Conservation (phyloP, 2,797 vertebrate genomes). For the Lates japonicus region DNA sequence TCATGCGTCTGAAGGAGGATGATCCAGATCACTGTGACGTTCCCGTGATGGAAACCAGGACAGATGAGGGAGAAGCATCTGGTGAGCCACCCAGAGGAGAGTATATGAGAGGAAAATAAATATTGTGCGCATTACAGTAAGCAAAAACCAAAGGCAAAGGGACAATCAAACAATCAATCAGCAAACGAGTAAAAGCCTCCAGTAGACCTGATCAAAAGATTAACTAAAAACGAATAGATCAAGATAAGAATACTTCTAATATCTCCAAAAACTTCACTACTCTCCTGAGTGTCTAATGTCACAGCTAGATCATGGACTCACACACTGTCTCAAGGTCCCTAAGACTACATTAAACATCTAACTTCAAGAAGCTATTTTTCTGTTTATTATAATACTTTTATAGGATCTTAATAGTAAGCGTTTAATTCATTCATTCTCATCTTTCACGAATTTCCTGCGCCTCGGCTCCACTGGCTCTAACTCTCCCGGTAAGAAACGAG, state of each 20-base stretch:
- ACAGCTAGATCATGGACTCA: neutral
- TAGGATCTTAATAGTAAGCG: neutral
- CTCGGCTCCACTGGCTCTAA: neutral
- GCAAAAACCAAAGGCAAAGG: neutral
- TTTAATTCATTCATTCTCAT: neutral
- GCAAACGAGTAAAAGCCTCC: neutral
- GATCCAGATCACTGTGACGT: conserved; percentile 93
- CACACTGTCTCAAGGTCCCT: neutral
- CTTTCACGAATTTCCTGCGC: neutral
- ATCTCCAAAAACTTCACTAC: neutral
- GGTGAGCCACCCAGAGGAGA: conserved; percentile 83
- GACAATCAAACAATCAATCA: neutral
- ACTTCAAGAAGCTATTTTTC: neutral
- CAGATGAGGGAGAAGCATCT: conserved; percentile 90
- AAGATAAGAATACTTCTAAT: too few relatives aligned
- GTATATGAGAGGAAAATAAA: neutral
- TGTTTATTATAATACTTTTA: neutral
- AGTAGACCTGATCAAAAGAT: neutral
- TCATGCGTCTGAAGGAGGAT: conserved; percentile 94
- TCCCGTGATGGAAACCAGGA: conserved; percentile 91
- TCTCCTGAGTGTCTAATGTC: neutral
- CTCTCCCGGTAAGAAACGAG: neutral
- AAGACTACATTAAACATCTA: neutral
- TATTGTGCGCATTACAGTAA: neutral
- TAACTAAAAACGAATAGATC: neutral